Base-by-base conservation (phyloP, 2,888 invertebrate species). In the Ormia ochracea region DNA sequence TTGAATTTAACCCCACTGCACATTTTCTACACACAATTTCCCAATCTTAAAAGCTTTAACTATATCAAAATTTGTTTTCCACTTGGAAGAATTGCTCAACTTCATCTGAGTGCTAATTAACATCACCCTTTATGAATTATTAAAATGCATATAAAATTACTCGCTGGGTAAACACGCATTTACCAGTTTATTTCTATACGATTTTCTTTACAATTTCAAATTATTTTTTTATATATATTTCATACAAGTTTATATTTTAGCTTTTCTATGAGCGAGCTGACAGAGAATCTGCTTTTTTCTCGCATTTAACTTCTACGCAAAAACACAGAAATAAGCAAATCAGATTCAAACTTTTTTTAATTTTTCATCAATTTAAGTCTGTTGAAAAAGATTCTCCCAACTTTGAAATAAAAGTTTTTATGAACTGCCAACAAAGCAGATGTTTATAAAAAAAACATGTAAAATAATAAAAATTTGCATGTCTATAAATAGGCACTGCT, bases 351-450 rank as follows among this genome's bases (percentile, higher is more conserved):
- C 10, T 4, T 14, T 26, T 77, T 31, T 73, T 54, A 45, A 59
- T 72, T 72, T 78, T 73, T 73, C 72, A 73, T 68, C 63, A 78
- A 48, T 38, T 33, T 26, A 31, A 28, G 3, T 7, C n/a, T 52
- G 12, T 19, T 5, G 41, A 17, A 31, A n/a, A 21, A 41, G 36
- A 50, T 19, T n/a, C n/a, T n/a, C 26, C 17, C 10, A 23, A 50
- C 12, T 45, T 19, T 0, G 5, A 70, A 48, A 36, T 5, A 9
- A 58, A 56, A 56, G 23, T 56, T 68, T 52, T 31, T 28, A 38
- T 58, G 36, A 56, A 69, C 63, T 33, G 56, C 31, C 50, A 12
- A 33, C 12, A 33, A 1, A 63, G 19, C 26, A 56, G 36, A 50
- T 41, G 58, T 9, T 6, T 12, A 10, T 6, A 54, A 36, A 17